Conservation (phyloP, 1,140 invertebrate species). For the Bombus pyrosoma region DNA sequence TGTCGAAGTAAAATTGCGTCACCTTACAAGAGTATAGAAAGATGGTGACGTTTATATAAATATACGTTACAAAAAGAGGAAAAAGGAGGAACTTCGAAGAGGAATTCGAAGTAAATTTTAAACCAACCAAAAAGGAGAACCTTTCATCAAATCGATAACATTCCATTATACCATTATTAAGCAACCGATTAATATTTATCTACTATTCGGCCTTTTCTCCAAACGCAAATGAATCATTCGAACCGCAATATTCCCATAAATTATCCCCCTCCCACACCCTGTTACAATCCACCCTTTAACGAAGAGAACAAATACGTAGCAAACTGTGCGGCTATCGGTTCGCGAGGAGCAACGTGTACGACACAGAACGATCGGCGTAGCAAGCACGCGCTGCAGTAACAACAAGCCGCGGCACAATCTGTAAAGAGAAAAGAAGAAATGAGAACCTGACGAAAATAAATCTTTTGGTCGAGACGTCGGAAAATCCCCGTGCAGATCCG, state of each 20-base stretch:
- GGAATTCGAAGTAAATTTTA: background rate
- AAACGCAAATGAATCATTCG: background rate
- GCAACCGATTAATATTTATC: background rate
- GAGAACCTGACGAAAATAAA: slow-evolving; percentile 24
- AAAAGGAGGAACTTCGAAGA: background rate
- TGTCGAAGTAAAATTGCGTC: background rate
- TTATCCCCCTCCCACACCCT: background rate
- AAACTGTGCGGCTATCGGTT: background rate
- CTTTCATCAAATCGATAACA: background rate
- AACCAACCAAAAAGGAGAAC: background rate
- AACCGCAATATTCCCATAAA: background rate
- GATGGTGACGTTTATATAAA: no score
- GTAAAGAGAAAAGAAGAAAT: background rate
- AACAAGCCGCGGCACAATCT: background rate
- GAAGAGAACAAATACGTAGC: slow-evolving; percentile 19
- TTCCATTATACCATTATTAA: background rate
- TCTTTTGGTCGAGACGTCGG: slow-evolving; percentile 19
- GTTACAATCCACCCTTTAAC: background rate
- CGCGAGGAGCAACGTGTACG: background rate
- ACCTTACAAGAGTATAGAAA: background rate
- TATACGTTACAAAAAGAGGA: no score
- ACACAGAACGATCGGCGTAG: background rate
- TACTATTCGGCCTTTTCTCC: background rate
- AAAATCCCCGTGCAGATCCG: slow-evolving; percentile 36
- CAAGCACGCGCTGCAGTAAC: background rate